Percentiles rank a stretch among this genome's conserved stretches.
phyloP scores from a whole-genome alignment of 2,797 vertebrate species.

The Fringilla coelebs region DNA sequence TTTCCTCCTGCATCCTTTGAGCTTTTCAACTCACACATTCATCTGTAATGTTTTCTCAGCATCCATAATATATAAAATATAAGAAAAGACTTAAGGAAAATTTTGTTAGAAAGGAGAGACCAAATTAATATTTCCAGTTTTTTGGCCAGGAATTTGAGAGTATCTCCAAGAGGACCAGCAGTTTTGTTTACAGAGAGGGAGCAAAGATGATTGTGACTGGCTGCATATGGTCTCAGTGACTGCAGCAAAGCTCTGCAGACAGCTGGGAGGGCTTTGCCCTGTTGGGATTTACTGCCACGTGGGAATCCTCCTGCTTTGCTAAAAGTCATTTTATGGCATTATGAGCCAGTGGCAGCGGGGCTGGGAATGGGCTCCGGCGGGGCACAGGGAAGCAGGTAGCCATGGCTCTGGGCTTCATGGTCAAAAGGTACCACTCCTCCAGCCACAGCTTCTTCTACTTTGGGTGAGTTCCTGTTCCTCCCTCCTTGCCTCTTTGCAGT shows the following conservation, averaged over 20 bases:
- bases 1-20: neutral
- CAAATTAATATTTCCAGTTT: neutral
- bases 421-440: slow-evolving; percentile 44
- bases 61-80: neutral
- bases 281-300: slow-evolving; percentile 72
- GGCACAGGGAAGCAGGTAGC: neutral
- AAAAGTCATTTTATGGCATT: slow-evolving; percentile 69
- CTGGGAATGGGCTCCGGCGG: neutral
- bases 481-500: neutral
- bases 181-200: neutral
- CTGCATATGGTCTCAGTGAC: neutral
- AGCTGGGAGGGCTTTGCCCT: slow-evolving; percentile 73
- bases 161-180: neutral
- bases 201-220: neutral
- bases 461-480: slow-evolving; percentile 46
- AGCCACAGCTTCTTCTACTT: slow-evolving; percentile 57
- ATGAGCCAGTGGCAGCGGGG: neutral
- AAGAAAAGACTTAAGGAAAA: neutral
- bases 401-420: slow-evolving; percentile 70
- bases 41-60: neutral
- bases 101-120: neutral
- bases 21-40: neutral
- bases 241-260: slow-evolving; percentile 56
- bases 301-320: slow-evolving; percentile 69
- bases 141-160: neutral